Conservation (phyloP, 2,113 vertebrate genomes). For the Seriola quinqueradiata region DNA sequence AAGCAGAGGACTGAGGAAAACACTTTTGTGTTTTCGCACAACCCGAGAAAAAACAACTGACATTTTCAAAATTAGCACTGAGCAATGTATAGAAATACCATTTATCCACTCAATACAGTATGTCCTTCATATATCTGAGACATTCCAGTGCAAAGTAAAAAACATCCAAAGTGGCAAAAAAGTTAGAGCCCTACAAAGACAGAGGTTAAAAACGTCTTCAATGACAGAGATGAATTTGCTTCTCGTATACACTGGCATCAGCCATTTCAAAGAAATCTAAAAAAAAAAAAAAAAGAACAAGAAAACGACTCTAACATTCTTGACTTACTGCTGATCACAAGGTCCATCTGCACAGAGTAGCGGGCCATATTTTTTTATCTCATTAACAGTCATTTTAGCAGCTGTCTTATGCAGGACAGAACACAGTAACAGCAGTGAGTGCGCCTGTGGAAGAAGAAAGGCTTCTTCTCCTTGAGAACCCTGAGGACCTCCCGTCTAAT, state of each 20-base stretch:
- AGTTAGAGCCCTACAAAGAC: not conserved
- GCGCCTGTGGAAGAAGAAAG: slow-evolving; percentile 51
- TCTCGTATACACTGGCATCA: not conserved
- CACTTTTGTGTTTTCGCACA: not conserved
- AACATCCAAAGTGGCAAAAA: not conserved
- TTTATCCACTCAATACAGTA: not conserved
- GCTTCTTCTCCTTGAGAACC: slow-evolving; percentile 65
- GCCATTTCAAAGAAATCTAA: not conserved
- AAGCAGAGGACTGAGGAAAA: not conserved
- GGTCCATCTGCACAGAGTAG: slow-evolving; percentile 22
- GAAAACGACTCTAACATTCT: not conserved
- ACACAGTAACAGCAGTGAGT: slow-evolving; percentile 19
- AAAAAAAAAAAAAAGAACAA: not conserved
- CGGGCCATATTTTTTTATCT: slow-evolving; percentile 55
- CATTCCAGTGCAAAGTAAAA: not conserved
- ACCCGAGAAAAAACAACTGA: not conserved
- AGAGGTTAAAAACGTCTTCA: not conserved
- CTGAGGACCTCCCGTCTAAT: slow-evolving; percentile 75
- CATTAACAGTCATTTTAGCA: slow-evolving; percentile 68
- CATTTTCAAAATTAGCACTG: not conserved
- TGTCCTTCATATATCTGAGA: not conserved
- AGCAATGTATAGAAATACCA: not conserved
- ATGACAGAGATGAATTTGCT: not conserved
- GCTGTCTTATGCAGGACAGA: slow-evolving; percentile 46
- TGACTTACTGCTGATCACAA: slow-evolving; percentile 9